Evolutionary conservation across 2,113 vertebrate genomes (phyloP).

Genomic region (Tyrannus savana): DNA sequence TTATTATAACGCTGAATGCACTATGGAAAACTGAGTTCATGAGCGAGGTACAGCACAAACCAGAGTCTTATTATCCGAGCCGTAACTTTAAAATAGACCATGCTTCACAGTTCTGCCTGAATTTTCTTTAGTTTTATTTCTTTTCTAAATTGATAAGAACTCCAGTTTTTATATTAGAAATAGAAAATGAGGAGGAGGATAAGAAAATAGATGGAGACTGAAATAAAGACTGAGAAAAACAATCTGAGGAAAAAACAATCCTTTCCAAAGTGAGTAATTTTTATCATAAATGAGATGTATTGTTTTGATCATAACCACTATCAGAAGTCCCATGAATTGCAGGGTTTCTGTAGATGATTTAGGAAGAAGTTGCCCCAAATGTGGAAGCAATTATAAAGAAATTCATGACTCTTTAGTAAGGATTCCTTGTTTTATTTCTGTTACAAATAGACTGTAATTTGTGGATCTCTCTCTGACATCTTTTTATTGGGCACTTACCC

Average conservation of each 20-base stretch:
- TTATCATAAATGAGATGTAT: constrained; percentile 62
- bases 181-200: constrained; percentile 3
- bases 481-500: not conserved
- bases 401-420: constrained; percentile 75
- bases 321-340: not conserved
- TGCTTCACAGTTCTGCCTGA: not conserved
- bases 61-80: not conserved
- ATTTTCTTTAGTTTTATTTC: constrained; percentile 58
- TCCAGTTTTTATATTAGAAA: constrained; percentile 14
- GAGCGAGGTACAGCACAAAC: not conserved
- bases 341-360: constrained; percentile 55
- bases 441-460: constrained; percentile 44
- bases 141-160: constrained; percentile 8
- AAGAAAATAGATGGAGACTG: constrained; percentile 30
- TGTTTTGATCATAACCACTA: not conserved
- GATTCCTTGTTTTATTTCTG: constrained; percentile 74
- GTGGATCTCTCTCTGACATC: constrained; percentile 6
- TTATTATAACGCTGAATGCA: constrained; percentile 63
- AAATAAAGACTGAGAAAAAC: constrained; percentile 69
- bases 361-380: constrained; percentile 63
- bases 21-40: constrained; percentile 9
- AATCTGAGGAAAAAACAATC: constrained; percentile 73
- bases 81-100: not conserved
- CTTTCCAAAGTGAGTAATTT: constrained; percentile 61
- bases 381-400: constrained; percentile 80